A percentile compares a stretch with the other conserved stretches of the same genome.
Conservation (phyloP, 2,888 invertebrate species). For the Agrochola lota region DNA sequence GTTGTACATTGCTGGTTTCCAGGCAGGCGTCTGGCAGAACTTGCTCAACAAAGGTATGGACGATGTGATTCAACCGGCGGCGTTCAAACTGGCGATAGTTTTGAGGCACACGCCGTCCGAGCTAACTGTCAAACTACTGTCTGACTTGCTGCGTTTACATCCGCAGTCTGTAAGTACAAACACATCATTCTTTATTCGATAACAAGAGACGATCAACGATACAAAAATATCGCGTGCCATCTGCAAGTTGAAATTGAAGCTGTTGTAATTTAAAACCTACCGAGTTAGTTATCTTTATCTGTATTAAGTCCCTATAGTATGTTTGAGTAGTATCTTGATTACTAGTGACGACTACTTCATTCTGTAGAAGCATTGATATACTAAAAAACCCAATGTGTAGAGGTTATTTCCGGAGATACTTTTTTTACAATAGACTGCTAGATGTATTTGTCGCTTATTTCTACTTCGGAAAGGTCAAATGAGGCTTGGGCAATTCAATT, state of each 20-base stretch:
- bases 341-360: neutral
- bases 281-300: neutral
- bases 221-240: conserved; percentile 1
- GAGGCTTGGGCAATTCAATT: neutral
- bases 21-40: conserved; percentile 86
- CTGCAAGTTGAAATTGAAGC: neutral
- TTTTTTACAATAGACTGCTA: neutral
- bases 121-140: conserved; percentile 76
- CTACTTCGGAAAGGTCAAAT: neutral
- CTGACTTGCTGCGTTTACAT: conserved; percentile 80
- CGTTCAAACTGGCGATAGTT: conserved; percentile 85
- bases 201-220: neutral
- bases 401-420: neutral
- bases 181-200: neutral
- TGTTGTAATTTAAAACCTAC: neutral
- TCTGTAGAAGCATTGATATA: no score
- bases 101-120: conserved; percentile 85
- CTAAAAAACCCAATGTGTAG: no score
- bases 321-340: neutral
- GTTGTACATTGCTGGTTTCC: conserved; percentile 56
- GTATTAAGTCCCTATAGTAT: no score
- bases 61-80: conserved; percentile 84
- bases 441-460: neutral
- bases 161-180: conserved; percentile 80
- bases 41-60: conserved; percentile 80